Percentiles rank a stretch among this genome's conserved stretches.
phyloP scores from a whole-genome alignment of 2,888 invertebrate species.

The Cylloceria caligata region DNA sequence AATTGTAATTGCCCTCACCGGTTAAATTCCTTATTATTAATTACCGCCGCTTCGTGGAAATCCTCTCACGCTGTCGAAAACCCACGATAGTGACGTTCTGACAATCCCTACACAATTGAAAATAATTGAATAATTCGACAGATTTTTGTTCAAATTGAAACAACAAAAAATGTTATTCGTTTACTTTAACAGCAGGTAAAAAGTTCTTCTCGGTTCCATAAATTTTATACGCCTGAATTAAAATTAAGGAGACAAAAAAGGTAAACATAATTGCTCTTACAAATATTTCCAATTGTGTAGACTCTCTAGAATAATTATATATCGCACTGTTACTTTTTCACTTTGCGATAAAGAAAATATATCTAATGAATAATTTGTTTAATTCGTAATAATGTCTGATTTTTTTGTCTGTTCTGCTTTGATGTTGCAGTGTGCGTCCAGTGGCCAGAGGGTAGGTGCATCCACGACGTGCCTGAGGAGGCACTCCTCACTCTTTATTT shows the following conservation, averaged over 20 bases:
- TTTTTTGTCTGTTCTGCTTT: conserved; percentile 70
- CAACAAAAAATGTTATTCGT: not conserved
- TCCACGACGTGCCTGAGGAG: conserved; percentile 83
- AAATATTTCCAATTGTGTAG: too few species aligned
- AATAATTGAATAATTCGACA: not conserved
- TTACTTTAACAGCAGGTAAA: not conserved
- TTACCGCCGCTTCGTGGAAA: conserved; percentile 45
- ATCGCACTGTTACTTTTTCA: not conserved
- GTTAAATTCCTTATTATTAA: conserved; percentile 74
- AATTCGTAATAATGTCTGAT: conserved; percentile 30
- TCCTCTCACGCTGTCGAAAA: conserved; percentile 16
- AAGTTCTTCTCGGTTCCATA: not conserved
- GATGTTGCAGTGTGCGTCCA: conserved; percentile 95
- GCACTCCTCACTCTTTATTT: conserved; percentile 82
- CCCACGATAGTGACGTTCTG: not conserved
- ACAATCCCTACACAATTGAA: conserved; percentile 11
- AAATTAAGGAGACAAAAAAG: not conserved
- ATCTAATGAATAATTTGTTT: too few species aligned
- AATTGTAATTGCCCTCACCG: conserved; percentile 68
- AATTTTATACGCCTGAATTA: not conserved
- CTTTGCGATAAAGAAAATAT: too few species aligned
- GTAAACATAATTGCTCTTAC: not conserved
- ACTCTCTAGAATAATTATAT: too few species aligned
- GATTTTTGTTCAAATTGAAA: not conserved
- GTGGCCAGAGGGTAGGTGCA: conserved; percentile 94